Base-by-base conservation (phyloP, 1,140 invertebrate species). In the Neocloeon triangulifer region DNA sequence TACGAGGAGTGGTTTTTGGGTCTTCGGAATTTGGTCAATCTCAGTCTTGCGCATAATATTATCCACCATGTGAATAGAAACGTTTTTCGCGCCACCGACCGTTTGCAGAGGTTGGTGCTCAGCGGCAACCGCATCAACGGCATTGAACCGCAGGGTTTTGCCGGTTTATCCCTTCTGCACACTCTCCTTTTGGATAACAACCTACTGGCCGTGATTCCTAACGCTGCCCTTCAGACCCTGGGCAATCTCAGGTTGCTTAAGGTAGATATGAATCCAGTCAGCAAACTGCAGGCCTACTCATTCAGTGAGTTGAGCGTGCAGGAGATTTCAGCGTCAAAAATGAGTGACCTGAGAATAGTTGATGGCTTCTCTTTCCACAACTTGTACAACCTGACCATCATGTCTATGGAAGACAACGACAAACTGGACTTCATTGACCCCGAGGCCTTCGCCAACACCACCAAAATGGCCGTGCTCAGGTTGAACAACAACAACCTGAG, bases 1-100 rank as follows among this genome's bases (percentile, higher is more conserved):
- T 29, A 29, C 19, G 27, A 29, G 13, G 27, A 29, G 14, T 29
- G 27, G 27, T 29, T 29, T n/a, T 29, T 29, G 10, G 27, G 27
- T n/a, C 13, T 29, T 8, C 15, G 19, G 9, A 18, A 14, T 16
- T 29, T 29, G 13, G 27, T 29, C 27, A 29, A 29, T 14, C 27
- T 29, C 10, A 29, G 27, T 9, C 27, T 29, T 29, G 27, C 27
- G 15, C 27, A 29, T 13, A 29, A 29, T 14, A 29, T 29, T 2
- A 29, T 29, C 19, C 27, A 29, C 19, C 27, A 29, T 9, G 19
- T 29, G 2, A 29, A 29, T 16, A 14, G 13, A 29, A 29, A 29
- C 19, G 27, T 29, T 29, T 29, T 29, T 17, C 27, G 27, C 19
- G 3, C 27, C 19, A 18, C n/a, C 4, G 3, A 14, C 10, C 14